Percentiles rank a stretch among this genome's conserved stretches.
Evolutionary conservation across 2,888 invertebrate species (phyloP).

Genomic region (Rotaria magnacalcarata): DNA sequence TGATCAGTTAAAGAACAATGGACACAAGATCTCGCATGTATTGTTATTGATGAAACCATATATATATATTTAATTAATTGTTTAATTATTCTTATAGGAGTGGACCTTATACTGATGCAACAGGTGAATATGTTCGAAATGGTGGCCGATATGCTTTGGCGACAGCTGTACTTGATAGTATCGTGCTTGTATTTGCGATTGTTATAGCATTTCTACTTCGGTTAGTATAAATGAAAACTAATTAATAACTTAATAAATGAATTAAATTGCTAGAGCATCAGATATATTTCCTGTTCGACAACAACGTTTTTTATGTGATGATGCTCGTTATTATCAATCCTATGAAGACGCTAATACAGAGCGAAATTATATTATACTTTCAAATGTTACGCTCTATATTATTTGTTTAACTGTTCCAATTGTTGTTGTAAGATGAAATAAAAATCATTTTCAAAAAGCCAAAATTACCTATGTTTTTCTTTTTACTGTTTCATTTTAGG

Average conservation of each 20-base stretch:
- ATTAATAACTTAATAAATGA: background rate
- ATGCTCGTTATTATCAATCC: conserved; percentile 33
- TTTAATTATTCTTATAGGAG: background rate
- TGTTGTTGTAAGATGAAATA: background rate
- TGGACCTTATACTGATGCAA: conserved; percentile 20
- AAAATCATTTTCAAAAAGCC: background rate
- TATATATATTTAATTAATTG: background rate
- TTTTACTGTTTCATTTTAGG: background rate
- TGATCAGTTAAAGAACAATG: background rate
- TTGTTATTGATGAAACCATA: background rate
- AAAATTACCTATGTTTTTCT: background rate
- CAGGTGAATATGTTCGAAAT: background rate
- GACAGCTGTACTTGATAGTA: conserved; percentile 23
- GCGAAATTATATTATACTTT: conserved; percentile 28
- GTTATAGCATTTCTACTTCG: conserved; percentile 35
- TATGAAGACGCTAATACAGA: conserved; percentile 33
- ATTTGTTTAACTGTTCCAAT: conserved; percentile 7
- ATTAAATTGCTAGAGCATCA: background rate
- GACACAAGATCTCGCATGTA: conserved; percentile 29
- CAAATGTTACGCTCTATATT: background rate
- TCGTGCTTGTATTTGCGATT: conserved; percentile 20
- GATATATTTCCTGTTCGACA: conserved; percentile 37
- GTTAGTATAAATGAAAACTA: background rate
- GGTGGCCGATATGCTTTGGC: conserved; percentile 34
- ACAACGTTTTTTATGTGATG: conserved; percentile 33